Evolutionary conservation across 2,113 vertebrate genomes (phyloP), one percentile per base, ranked within the genome.

Genomic region (Myotis brandtii): DNA sequence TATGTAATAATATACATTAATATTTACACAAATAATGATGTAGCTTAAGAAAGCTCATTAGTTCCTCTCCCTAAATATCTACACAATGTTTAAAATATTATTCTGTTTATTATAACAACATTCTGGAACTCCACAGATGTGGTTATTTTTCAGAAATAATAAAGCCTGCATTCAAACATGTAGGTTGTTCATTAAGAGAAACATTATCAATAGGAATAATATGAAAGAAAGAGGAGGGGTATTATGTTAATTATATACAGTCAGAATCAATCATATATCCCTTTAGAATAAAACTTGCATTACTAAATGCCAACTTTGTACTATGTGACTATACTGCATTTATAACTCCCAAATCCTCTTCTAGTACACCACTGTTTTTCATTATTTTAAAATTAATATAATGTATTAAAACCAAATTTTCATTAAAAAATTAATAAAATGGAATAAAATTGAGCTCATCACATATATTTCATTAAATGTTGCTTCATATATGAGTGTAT

Each of bases 241-340:
- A 62, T 14, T 54, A 2, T 64, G 21, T 86, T 88, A 84, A 50
- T 80, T 21, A 81, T 11, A 82, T 2, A 43, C 6, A 89, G 86
- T 40, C 40, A 32, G 32, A 92, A 86, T 54, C 92, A 94, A 77
- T 76, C 43, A 46, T 52, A 89, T 92, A 70, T 86, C 70, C 6
- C 56, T 83, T 73, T 73, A 77, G 34, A 94, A 87, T 59, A 94
- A 92, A 94, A 92, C 25, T 72, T 82, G n/a, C 21, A 50, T 86
- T 66, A 72, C 20, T 48, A 20, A 94, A 83, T 12, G 30, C 4
- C 25, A 69, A 25, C 17, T 66, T 18, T 46, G 23, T 62, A 20
- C 30, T 13, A 13, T 37, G 30, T n/a, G 27, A 50, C 10, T 66
- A 32, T 18, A 37, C 3, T 69, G 6, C 40, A 43, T 79, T 76